A percentile compares a stretch with the other conserved stretches of the same genome.
These are phyloP conservation scores for Phycodurus eques DNA, from an alignment of 2,113 vertebrate genomes.

Conservation along the genomic window DNA sequence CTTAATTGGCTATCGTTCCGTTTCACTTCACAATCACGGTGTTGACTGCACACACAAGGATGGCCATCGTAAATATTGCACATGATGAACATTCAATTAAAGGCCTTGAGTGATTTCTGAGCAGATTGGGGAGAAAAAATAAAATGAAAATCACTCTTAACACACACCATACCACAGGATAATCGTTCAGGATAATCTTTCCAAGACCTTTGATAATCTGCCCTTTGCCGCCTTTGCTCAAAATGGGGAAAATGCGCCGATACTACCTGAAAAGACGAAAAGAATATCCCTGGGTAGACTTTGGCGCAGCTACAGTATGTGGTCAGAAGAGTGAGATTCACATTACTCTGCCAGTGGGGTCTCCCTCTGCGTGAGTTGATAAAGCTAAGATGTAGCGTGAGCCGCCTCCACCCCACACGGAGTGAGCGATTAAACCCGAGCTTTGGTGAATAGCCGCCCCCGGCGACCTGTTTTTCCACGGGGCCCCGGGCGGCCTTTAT, in stretches of 20 bases:
- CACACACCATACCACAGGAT: not conserved
- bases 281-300: too few species aligned
- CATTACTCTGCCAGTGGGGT: constrained; percentile 17
- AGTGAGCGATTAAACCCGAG: constrained; percentile 63
- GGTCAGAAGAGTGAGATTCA: not conserved
- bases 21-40: too few species aligned
- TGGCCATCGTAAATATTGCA: too few species aligned
- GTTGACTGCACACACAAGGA: too few species aligned
- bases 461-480: constrained; percentile 45
- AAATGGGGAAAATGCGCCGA: not conserved
- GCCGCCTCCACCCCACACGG: constrained; percentile 48
- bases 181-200: not conserved
- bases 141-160: not conserved
- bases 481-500: constrained; percentile 43
- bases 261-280: too few species aligned
- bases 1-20: too few species aligned
- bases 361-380: constrained; percentile 35
- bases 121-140: not conserved
- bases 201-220: not conserved
- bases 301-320: not conserved
- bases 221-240: not conserved
- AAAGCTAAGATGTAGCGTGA: constrained; percentile 42
- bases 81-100: too few species aligned
- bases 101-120: too few species aligned
- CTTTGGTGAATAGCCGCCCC: constrained; percentile 60